phyloP scores from a whole-genome alignment of 2,113 vertebrate species.

The Notothenia rossii region DNA sequence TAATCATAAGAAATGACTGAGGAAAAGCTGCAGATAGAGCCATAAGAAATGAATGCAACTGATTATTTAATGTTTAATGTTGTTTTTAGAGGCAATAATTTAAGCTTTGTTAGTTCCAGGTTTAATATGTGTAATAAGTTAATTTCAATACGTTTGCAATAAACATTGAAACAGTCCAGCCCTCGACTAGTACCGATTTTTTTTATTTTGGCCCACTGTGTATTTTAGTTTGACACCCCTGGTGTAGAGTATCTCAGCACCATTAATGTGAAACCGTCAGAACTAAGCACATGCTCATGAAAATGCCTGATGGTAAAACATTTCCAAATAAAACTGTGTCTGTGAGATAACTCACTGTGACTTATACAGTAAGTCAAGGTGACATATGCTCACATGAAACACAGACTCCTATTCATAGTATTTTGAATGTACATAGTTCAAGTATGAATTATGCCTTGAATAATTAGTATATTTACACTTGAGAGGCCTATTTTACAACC shows the following conservation, averaged over 20 bases:
- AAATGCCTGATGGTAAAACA: conserved; percentile 5
- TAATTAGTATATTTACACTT: background rate
- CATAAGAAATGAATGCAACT: too few relatives aligned
- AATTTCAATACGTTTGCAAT: too few relatives aligned
- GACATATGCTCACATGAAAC: background rate
- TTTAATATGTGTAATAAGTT: too few relatives aligned
- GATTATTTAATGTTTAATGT: too few relatives aligned
- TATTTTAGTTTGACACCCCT: too few relatives aligned
- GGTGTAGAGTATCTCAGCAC: conserved; percentile 10
- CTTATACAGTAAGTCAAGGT: background rate
- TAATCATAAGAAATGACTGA: too few relatives aligned
- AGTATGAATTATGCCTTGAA: background rate
- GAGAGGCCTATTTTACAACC: background rate
- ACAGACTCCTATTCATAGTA: background rate
- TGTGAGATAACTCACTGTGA: background rate
- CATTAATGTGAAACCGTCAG: conserved; percentile 21
- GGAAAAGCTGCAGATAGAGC: too few relatives aligned
- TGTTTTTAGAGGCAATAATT: too few relatives aligned
- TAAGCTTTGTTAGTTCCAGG: too few relatives aligned
- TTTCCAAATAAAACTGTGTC: conserved; percentile 7
- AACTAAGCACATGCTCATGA: conserved; percentile 9
- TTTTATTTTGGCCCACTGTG: too few relatives aligned
- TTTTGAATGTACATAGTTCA: background rate
- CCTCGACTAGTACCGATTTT: too few relatives aligned
- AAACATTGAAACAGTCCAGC: too few relatives aligned